Percentiles rank a stretch among this genome's conserved stretches.
These are phyloP conservation scores for Harpalus rufipes DNA, from an alignment of 2,888 invertebrate genomes.

Conservation along the genomic window DNA sequence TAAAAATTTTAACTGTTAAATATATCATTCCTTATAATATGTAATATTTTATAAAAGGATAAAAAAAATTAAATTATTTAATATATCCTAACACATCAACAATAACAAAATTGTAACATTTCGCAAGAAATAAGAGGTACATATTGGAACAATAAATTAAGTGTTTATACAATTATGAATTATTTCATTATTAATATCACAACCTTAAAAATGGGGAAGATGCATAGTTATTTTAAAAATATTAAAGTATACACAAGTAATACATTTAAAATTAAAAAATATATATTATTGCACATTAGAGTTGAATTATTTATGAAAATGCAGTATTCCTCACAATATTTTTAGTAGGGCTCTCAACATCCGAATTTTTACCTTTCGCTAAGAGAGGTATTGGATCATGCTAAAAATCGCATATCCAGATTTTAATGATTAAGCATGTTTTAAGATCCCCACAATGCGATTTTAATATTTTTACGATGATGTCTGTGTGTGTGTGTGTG, in stretches of 20 bases:
- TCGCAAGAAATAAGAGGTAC: constrained; percentile 17
- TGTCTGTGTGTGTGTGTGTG: too few relatives aligned
- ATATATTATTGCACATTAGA: constrained; percentile 24
- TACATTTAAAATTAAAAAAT: constrained; percentile 20
- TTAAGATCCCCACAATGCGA: too few relatives aligned
- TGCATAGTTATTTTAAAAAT: constrained; percentile 36
- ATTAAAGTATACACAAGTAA: constrained; percentile 32
- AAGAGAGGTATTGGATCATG: too few relatives aligned
- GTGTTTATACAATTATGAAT: constrained; percentile 9
- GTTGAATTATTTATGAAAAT: background rate
- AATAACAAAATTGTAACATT: constrained; percentile 27
- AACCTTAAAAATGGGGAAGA: constrained; percentile 58
- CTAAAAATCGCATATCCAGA: too few relatives aligned
- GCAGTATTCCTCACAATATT: background rate
- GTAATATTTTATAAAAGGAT: constrained; percentile 5
- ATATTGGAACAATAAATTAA: constrained; percentile 6
- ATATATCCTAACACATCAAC: constrained; percentile 14
- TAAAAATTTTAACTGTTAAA: constrained; percentile 15
- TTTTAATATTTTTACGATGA: too few relatives aligned
- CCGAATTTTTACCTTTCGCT: too few relatives aligned
- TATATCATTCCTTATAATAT: constrained; percentile 31
- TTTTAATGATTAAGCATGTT: too few relatives aligned
- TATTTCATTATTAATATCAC: constrained; percentile 55
- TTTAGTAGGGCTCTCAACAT: too few relatives aligned
- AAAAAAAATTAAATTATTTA: constrained; percentile 20